phyloP scores from a whole-genome alignment of 2,888 invertebrate species.

The Palloptera scutellata region DNA sequence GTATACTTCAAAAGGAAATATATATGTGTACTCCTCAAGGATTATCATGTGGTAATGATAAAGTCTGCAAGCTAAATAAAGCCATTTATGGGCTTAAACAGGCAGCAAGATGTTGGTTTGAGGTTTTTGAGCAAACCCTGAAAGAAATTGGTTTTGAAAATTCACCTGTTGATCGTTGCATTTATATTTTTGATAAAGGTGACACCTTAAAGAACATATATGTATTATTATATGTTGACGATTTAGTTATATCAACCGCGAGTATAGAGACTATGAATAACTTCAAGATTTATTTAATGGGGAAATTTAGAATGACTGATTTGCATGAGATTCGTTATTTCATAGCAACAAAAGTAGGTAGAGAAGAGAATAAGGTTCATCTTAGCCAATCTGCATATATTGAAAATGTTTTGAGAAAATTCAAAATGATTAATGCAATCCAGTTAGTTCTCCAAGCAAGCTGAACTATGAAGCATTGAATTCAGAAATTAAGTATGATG shows the following conservation, averaged over 20 bases:
- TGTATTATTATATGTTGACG: conserved; percentile 41
- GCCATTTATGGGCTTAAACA: conserved; percentile 44
- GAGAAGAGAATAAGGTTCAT: conserved; percentile 24
- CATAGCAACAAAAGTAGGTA: conserved; percentile 34
- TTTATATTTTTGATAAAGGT: conserved; percentile 36
- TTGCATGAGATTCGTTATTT: conserved; percentile 28
- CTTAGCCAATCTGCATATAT: conserved; percentile 36
- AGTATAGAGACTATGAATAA: conserved; percentile 34
- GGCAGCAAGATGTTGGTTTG: conserved; percentile 28
- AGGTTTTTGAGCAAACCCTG: conserved; percentile 29
- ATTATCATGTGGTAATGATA: conserved; percentile 20
- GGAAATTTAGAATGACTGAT: conserved; percentile 38
- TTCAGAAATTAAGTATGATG: conserved; percentile 25
- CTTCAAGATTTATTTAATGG: conserved; percentile 35
- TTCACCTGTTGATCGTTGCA: conserved; percentile 33
- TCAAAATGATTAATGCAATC: conserved; percentile 30
- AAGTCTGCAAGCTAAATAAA: conserved; percentile 39
- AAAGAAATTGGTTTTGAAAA: conserved; percentile 36
- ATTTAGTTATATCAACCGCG: conserved; percentile 40
- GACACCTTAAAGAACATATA: conserved; percentile 39
- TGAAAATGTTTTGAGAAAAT: conserved; percentile 25
- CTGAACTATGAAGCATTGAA: conserved; percentile 31
- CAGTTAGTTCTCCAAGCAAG: conserved; percentile 19
- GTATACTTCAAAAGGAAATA: conserved; percentile 38
- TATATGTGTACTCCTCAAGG: conserved; percentile 38